Evolutionary conservation across 2,113 vertebrate genomes (phyloP).

Genomic region (Dascyllus trimaculatus): DNA sequence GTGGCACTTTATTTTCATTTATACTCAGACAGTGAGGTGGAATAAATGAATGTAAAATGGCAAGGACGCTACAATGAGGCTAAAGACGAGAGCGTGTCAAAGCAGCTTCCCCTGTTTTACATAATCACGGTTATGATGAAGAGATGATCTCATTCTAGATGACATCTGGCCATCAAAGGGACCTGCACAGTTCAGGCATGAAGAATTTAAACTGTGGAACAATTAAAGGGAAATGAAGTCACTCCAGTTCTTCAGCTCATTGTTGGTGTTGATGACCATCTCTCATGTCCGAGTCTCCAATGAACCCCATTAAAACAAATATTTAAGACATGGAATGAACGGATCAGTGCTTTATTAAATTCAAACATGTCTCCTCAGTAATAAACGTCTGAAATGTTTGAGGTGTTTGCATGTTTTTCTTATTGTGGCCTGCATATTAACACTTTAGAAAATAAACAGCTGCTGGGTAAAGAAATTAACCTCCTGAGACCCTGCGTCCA

Average conservation of each 20-base stretch:
- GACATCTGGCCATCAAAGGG: slow-evolving; percentile 23
- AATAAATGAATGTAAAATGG: too few relatives aligned
- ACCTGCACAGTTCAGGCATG: not conserved
- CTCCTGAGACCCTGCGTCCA: too few relatives aligned
- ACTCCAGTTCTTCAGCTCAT: not conserved
- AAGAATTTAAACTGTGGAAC: not conserved
- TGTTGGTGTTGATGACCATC: not conserved
- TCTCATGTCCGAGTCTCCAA: not conserved
- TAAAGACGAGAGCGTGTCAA: not conserved
- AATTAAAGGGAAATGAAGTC: slow-evolving; percentile 42
- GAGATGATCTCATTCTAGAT: too few relatives aligned
- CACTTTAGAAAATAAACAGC: too few relatives aligned
- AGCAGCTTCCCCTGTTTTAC: slow-evolving; percentile 13
- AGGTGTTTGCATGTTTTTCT: slow-evolving; percentile 3
- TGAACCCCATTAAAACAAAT: slow-evolving; percentile 9
- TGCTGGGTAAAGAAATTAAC: too few relatives aligned
- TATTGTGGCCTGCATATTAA: too few relatives aligned
- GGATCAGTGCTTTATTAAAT: slow-evolving; percentile 51
- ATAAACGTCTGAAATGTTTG: slow-evolving; percentile 43
- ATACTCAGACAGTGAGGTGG: too few relatives aligned
- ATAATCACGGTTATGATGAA: too few relatives aligned
- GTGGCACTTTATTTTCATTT: too few relatives aligned
- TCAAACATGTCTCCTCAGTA: slow-evolving; percentile 37
- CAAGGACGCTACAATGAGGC: too few relatives aligned
- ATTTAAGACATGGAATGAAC: slow-evolving; percentile 28